These are phyloP conservation scores for Echeneis naucrates DNA, from an alignment of 2,797 vertebrate genomes.

Conservation along the genomic window DNA sequence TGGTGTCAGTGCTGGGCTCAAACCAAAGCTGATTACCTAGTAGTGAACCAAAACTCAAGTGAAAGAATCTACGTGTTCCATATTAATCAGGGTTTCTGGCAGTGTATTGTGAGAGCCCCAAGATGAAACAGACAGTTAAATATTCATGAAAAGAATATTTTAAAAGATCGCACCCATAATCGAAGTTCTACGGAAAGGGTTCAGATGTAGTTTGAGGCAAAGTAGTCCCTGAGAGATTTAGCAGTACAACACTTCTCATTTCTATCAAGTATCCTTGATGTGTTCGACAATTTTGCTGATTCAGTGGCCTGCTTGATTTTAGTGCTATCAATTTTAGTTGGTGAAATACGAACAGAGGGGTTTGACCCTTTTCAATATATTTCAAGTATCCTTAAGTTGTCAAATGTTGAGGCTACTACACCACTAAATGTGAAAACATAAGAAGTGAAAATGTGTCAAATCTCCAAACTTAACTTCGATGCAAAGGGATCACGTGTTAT, in stretches of 20 bases:
- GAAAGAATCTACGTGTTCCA: conserved; percentile 57
- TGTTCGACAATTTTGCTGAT: conserved; percentile 62
- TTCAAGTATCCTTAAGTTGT: conserved; percentile 42
- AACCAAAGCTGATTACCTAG: conserved; percentile 64
- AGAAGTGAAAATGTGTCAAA: conserved; percentile 6
- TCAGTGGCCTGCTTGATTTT: conserved; percentile 55
- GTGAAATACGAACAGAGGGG: conserved; percentile 54
- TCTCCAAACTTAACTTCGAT: conserved; percentile 2
- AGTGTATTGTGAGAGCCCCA: conserved; percentile 65
- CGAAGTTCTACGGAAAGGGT: conserved; percentile 67
- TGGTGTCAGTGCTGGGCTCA: conserved; percentile 56
- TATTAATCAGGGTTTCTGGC: conserved; percentile 70
- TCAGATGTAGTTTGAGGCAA: conserved; percentile 67
- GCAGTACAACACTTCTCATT: conserved; percentile 50
- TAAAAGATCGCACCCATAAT: conserved; percentile 68
- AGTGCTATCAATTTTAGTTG: conserved; percentile 58
- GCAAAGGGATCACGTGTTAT: conserved; percentile 7
- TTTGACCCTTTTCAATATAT: conserved; percentile 53
- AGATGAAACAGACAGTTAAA: conserved; percentile 79
- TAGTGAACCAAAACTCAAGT: conserved; percentile 64
- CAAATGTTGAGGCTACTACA: conserved; percentile 24
- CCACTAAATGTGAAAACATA: conserved; percentile 21
- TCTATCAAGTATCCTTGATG: conserved; percentile 65
- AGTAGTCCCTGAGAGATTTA: conserved; percentile 60
- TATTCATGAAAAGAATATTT: conserved; percentile 82